Conservation (phyloP, 2,113 vertebrate species). For the Cebidichthys violaceus region DNA sequence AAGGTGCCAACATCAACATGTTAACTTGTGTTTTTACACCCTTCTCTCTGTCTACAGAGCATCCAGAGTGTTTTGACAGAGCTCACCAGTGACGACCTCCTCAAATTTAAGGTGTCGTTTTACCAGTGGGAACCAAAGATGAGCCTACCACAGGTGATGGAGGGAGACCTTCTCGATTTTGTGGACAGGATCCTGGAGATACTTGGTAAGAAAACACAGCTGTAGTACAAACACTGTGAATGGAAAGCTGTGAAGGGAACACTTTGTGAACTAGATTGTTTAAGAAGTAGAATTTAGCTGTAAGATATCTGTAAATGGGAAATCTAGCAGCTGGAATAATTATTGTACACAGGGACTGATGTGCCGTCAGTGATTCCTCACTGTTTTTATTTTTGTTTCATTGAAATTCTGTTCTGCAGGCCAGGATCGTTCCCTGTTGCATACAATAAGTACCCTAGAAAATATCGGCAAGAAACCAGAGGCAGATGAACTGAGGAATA, state of each 20-base stretch:
- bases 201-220: slow-evolving; percentile 52
- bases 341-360: background rate
- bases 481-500: slow-evolving; percentile 32
- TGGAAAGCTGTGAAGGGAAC: background rate
- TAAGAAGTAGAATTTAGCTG: background rate
- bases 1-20: too few species aligned
- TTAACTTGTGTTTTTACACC: background rate
- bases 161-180: slow-evolving; percentile 78
- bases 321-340: background rate
- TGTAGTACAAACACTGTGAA: background rate
- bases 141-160: slow-evolving; percentile 22
- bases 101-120: slow-evolving; percentile 53
- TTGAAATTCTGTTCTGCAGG: slow-evolving; percentile 56
- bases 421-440: slow-evolving; percentile 52
- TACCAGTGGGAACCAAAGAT: slow-evolving; percentile 2
- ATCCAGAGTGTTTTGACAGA: slow-evolving; percentile 52
- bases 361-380: background rate
- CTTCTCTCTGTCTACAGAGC: slow-evolving; percentile 56
- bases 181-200: slow-evolving; percentile 78
- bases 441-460: slow-evolving; percentile 61
- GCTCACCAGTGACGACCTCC: slow-evolving; percentile 49
- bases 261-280: background rate
- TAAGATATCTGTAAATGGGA: background rate
- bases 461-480: slow-evolving; percentile 36
- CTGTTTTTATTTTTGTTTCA: background rate